Conservation (phyloP, 2,113 vertebrate species). For the Herpetotheres cachinnans region DNA sequence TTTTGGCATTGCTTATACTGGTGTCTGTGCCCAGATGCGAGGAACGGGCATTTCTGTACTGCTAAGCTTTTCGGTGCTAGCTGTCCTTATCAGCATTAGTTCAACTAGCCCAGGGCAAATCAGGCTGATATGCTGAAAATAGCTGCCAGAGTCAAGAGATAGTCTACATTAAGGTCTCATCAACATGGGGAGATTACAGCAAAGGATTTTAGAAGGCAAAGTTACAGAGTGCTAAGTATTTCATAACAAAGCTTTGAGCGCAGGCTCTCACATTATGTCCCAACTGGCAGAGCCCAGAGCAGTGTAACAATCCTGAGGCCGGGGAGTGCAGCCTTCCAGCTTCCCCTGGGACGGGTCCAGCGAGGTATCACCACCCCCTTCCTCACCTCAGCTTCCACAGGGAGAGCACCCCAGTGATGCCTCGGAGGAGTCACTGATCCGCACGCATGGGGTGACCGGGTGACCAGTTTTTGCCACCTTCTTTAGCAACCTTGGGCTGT, state of each 20-base stretch:
- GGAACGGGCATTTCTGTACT: not conserved
- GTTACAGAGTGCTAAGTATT: not conserved
- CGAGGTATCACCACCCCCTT: not conserved
- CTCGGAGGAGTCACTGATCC: not conserved
- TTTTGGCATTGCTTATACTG: not conserved
- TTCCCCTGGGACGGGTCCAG: not conserved
- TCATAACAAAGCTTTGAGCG: not conserved
- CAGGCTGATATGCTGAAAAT: constrained; percentile 10
- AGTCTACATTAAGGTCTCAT: not conserved
- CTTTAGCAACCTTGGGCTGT: not conserved
- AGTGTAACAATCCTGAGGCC: not conserved
- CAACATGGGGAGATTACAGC: not conserved
- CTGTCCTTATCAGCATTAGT: not conserved
- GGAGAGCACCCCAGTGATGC: not conserved
- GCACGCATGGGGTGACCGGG: rapidly evolving
- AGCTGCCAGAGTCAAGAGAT: not conserved
- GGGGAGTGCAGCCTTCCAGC: not conserved
- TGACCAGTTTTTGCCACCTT: not conserved
- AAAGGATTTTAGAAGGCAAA: not conserved
- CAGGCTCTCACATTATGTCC: not conserved
- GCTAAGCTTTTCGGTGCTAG: not conserved
- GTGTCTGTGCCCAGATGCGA: rapidly evolving
- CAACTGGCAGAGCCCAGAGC: not conserved
- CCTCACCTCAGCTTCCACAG: not conserved
- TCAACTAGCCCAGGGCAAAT: not conserved